phyloP scores from a whole-genome alignment of 1,140 invertebrate species.

The Anagrus nilaparvatae region DNA sequence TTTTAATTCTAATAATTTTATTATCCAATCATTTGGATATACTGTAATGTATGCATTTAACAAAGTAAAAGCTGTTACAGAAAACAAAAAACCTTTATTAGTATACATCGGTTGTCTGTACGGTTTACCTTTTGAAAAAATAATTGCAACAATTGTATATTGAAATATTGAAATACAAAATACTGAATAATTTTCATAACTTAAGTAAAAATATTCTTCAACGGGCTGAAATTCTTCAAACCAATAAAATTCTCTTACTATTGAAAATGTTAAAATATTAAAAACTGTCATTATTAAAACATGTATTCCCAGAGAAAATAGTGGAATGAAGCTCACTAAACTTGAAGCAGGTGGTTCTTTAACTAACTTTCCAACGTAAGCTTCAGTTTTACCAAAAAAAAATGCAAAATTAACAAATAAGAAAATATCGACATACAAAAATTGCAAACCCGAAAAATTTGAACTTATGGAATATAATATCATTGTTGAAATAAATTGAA shows the following conservation, averaged over 20 bases:
- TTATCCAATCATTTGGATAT: slow-evolving; percentile 54
- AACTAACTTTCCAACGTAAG: slow-evolving; percentile 56
- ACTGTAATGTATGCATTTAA: slow-evolving; percentile 61
- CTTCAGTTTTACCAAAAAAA: slow-evolving; percentile 71
- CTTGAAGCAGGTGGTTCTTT: slow-evolving; percentile 59
- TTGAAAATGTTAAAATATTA: slow-evolving; percentile 56
- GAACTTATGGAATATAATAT: slow-evolving; percentile 78
- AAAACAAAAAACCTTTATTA: slow-evolving; percentile 58
- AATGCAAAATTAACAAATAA: slow-evolving; percentile 72
- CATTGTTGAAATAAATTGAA: slow-evolving; percentile 82
- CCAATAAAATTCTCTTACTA: slow-evolving; percentile 60
- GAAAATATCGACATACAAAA: slow-evolving; percentile 73
- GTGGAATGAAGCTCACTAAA: slow-evolving; percentile 54
- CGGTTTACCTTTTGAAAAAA: slow-evolving; percentile 84
- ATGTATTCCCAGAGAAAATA: slow-evolving; percentile 61
- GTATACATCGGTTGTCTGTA: slow-evolving; percentile 76
- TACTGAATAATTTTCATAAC: slow-evolving; percentile 76
- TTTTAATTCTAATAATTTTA: slow-evolving; percentile 50
- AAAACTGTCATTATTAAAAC: slow-evolving; percentile 57
- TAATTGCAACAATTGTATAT: slow-evolving; percentile 81
- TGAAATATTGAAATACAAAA: slow-evolving; percentile 86
- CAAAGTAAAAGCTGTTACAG: slow-evolving; percentile 51
- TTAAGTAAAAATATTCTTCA: slow-evolving; percentile 40
- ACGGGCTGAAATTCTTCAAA: slow-evolving; percentile 51
- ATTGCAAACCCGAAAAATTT: slow-evolving; percentile 73